Base-by-base conservation (phyloP, 2,888 invertebrate genomes). In the Eucera pruinosa region DNA sequence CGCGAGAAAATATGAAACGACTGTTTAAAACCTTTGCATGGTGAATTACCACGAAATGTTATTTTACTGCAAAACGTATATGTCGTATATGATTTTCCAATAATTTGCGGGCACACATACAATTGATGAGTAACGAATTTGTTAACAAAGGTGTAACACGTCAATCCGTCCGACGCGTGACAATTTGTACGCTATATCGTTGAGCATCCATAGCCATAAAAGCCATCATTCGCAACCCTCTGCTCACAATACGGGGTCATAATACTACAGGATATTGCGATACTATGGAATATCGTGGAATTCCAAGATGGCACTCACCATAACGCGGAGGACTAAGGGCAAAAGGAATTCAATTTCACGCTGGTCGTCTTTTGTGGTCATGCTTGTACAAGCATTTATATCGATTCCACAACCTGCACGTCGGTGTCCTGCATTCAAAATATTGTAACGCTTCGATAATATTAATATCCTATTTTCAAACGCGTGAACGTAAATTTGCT, bases 241-340 rank as follows among this genome's bases (percentile, higher is more conserved):
- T 23, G 52, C 66, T 69, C 74, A 70, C 79, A 76, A 84, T 74
- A 43, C 62, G 20, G 62, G 52, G 72, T 62, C 70, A 71, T 57
- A 74, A 71, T 76, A 66, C 74, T 54, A 67, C 73, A 75, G 80
- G 87, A 86, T 89, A 89, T 89, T 86, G 86, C 86, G 84, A 85
- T 83, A 82, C 84, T 76, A 78, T 77, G 85, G 85, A 87, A 84
- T 83, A 85, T 86, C 82, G 69, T 62, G 86, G 86, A 89, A 89
- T 89, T 88, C 81, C 84, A 82, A 84, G 79, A 82, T 87, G 78
- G 84, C 81, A 80, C 65, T 83, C 54, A 55, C 66, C 71, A 61
- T 64, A 58, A 52, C 45, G n/a, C n/a, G n/a, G 61, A 43, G 36
- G 39, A 47, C 41, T 58, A 23, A 41, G 67, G 57, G 80, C 72